phyloP scores from a whole-genome alignment of 2,888 invertebrate species.

The Archaeoteleia sp. region DNA sequence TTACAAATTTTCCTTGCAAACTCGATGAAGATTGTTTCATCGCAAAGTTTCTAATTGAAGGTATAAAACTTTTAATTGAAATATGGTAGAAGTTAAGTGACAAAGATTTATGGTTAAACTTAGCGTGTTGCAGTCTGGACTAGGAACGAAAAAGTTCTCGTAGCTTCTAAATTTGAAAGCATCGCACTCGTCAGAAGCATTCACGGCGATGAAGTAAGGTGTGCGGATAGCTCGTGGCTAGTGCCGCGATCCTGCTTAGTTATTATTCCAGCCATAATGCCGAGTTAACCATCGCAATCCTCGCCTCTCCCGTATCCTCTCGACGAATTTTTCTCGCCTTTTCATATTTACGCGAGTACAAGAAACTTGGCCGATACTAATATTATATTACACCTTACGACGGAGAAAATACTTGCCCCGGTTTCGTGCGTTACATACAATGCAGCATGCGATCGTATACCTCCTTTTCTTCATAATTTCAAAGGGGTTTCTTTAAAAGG shows the following conservation, averaged over 20 bases:
- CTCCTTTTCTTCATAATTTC: background rate
- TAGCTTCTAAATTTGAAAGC: slow-evolving; percentile 30
- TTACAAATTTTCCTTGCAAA: background rate
- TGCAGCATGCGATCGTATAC: background rate
- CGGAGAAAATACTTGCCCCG: slow-evolving; percentile 1
- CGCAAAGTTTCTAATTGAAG: background rate
- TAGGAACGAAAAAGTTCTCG: slow-evolving; percentile 5
- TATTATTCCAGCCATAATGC: slow-evolving; percentile 43
- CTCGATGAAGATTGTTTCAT: background rate
- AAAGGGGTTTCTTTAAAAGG: too few species aligned
- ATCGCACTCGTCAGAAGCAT: slow-evolving; percentile 18
- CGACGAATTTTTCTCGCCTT: slow-evolving; percentile 32
- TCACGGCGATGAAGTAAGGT: slow-evolving; percentile 31
- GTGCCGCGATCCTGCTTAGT: slow-evolving; percentile 30
- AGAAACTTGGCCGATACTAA: slow-evolving; percentile 9
- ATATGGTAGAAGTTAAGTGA: slow-evolving; percentile 7
- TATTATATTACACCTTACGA: slow-evolving; percentile 13
- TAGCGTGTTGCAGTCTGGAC: background rate
- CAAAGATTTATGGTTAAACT: slow-evolving; percentile 7
- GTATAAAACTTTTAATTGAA: slow-evolving; percentile 11
- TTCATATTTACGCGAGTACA: slow-evolving; percentile 1
- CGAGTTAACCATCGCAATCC: slow-evolving; percentile 24
- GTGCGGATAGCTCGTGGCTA: slow-evolving; percentile 43
- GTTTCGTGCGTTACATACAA: slow-evolving; percentile 6
- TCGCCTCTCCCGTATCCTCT: slow-evolving; percentile 13